These are phyloP conservation scores for Hipposideros larvatus DNA, from an alignment of 2,797 vertebrate genomes.

Conservation along the genomic window DNA sequence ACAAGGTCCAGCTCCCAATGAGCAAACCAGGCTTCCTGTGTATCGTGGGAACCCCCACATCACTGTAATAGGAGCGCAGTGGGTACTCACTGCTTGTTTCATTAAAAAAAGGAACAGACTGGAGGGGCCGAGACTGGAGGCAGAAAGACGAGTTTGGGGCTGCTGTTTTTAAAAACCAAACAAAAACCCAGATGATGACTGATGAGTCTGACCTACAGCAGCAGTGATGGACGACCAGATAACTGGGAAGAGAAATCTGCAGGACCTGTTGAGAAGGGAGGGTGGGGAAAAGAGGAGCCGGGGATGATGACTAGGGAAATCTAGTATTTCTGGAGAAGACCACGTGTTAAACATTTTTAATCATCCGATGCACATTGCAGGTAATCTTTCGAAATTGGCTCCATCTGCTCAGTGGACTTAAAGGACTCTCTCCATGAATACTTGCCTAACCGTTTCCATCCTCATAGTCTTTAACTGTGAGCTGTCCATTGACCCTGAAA, in stretches of 20 bases:
- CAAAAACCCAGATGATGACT: background rate
- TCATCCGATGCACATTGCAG: background rate
- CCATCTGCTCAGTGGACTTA: background rate
- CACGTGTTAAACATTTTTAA: background rate
- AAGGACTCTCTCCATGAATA: background rate
- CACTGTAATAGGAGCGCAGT: fast-evolving
- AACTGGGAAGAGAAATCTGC: background rate
- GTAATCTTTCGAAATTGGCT: background rate
- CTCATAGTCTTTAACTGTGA: background rate
- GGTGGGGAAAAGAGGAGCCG: fast-evolving
- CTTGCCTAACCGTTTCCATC: background rate
- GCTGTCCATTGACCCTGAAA: background rate
- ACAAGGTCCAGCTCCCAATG: background rate
- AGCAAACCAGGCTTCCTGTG: fast-evolving
- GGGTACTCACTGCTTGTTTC: background rate
- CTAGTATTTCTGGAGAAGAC: background rate
- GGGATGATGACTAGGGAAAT: background rate
- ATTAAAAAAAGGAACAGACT: background rate
- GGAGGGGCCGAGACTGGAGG: background rate
- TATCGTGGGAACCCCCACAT: background rate
- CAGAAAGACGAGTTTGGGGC: background rate
- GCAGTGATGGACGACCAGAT: fast-evolving
- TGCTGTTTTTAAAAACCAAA: background rate
- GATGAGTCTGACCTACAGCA: background rate
- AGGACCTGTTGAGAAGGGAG: fast-evolving